Conservation (phyloP, 2,113 vertebrate genomes). For the Myotis brandtii region DNA sequence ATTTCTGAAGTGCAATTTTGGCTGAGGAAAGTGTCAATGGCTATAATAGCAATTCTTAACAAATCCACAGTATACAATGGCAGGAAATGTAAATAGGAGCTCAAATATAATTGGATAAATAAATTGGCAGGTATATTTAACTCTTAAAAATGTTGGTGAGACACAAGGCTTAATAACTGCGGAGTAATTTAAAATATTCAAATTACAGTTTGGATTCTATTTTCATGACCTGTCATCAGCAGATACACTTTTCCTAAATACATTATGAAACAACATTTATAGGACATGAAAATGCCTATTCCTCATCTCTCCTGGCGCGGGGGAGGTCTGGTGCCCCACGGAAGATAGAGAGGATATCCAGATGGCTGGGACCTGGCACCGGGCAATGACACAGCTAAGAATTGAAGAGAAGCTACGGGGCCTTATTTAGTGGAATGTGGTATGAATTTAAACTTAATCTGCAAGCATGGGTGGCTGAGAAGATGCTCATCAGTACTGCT, state of each 20-base stretch:
- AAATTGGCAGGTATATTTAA: neutral
- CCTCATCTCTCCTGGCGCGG: neutral
- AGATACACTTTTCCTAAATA: neutral
- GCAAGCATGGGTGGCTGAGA: neutral
- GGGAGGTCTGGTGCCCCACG: too few species aligned
- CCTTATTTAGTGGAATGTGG: too few species aligned
- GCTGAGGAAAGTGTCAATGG: neutral
- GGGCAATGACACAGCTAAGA: neutral
- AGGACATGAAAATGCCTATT: neutral
- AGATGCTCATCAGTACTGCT: neutral
- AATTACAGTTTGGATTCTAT: neutral
- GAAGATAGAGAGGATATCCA: neutral
- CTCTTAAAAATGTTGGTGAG: neutral
- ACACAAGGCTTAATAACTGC: neutral
- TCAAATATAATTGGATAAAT: neutral
- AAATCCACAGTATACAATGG: neutral
- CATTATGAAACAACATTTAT: neutral
- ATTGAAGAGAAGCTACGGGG: neutral
- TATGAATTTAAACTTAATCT: neutral
- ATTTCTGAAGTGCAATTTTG: neutral
- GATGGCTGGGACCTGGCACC: neutral
- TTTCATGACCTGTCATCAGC: neutral
- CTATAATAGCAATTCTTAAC: neutral
- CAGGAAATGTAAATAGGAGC: neutral
- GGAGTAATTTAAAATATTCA: neutral